These are phyloP conservation scores for Hyaena hyaena DNA, from an alignment of 2,113 vertebrate species.

Conservation along the genomic window DNA sequence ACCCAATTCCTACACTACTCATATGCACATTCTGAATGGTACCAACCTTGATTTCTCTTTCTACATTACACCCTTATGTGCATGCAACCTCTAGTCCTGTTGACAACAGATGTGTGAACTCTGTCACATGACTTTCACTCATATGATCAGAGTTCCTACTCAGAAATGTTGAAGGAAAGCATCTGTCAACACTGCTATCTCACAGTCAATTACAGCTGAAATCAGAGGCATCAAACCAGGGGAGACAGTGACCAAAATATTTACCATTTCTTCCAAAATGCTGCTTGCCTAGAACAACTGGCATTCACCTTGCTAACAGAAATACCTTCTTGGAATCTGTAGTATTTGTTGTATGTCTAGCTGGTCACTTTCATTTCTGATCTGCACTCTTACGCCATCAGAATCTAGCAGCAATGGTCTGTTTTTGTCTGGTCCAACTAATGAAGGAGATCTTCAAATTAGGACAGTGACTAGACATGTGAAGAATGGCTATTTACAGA, in stretches of 20 bases:
- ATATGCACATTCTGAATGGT: not conserved
- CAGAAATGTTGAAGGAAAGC: conserved; percentile 56
- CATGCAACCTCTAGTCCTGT: not conserved
- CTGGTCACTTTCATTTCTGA: conserved; percentile 30
- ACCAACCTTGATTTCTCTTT: not conserved
- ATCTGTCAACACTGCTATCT: conserved; percentile 36
- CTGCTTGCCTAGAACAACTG: conserved; percentile 26
- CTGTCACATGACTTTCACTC: conserved; percentile 32
- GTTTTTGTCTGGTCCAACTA: not conserved
- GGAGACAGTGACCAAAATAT: conserved; percentile 56
- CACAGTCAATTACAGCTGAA: conserved; percentile 20
- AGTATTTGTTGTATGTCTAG: not conserved
- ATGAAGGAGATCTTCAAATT: not conserved
- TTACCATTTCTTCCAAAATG: conserved; percentile 55
- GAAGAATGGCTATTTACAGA: not conserved
- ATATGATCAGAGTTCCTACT: conserved; percentile 1
- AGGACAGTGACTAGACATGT: conserved; percentile 11
- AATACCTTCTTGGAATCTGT: conserved; percentile 8
- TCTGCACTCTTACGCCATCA: conserved; percentile 48
- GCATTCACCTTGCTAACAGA: not conserved
- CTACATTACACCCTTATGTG: not conserved
- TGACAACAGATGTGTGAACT: conserved; percentile 12
- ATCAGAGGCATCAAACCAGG: conserved; percentile 38
- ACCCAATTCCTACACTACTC: not conserved
- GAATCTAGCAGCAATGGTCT: conserved; percentile 44